Evolutionary conservation across 2,797 vertebrate genomes (phyloP), one percentile per base, ranked within the genome.

Genomic region (Trachops cirrhosus): DNA sequence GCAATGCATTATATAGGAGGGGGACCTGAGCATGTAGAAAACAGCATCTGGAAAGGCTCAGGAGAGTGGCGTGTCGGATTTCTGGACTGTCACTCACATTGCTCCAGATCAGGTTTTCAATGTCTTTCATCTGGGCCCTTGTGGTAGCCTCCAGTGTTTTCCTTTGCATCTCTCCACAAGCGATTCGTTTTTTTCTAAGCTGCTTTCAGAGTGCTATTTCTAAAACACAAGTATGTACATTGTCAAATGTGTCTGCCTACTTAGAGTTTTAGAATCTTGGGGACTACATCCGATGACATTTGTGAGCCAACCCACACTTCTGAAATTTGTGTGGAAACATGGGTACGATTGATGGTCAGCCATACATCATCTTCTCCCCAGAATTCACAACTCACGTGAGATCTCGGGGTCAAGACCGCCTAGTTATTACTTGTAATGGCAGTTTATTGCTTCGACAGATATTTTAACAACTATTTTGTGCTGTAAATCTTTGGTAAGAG

Each of bases 391-490:
- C 91, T 94, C n/a, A 48, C 26, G 37, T 52, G 64, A 89, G 29
- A 94, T 89, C 79, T 78, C 80, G 26, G 71, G 78, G 91, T 94
- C 88, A 95, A 86, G 95, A 94, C 96, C 91, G 89, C 52, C 82
- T 88, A 77, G 67, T 96, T 95, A 95, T 95, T 96, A 95, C 78
- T 84, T 86, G 46, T 54, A 95, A 95, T 89, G 86, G 52, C 73
- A 94, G 95, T 95, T 98, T 96, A 97, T 96, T 96, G 90, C 78
- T 73, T 97, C 59, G 90, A 87, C 86, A 95, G 88, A 97, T 93
- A 94, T 75, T 96, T 97, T 96, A 94, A 97, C 94, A 95, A 78
- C 91, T 70, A 86, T 93, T 96, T 97, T 87, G 46, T 74, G 37
- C 46, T 68, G 67, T 96, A 97, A 97, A 95, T 97, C 92, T 96